Evolutionary conservation across 1,140 invertebrate genomes (phyloP), one percentile per base, ranked within the genome.

Genomic region (Lerema accius): DNA sequence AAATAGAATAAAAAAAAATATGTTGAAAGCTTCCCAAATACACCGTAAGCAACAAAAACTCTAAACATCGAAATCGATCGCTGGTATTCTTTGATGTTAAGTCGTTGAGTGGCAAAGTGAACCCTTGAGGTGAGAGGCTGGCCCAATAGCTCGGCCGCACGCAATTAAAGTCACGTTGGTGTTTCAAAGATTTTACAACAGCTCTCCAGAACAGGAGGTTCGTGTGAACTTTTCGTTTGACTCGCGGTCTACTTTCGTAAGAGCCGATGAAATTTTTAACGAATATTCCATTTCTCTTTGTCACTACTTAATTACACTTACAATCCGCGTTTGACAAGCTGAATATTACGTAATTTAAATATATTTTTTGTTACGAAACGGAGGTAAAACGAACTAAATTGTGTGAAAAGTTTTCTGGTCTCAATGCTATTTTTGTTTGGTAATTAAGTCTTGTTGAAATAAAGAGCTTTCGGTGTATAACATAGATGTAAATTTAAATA

Each of bases 131-230:
- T 55, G 51, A 73, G 74, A 63, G 65, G 48, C 50, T 64, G 65
- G 73, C 71, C 77, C 67, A 69, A 65, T 73, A 65, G 62, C 58
- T 68, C 63, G 63, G 73, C 62, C 70, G 74, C 68, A 74, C 73
- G 75, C 75, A 79, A 81, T 83, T 83, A 83, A 81, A 67, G 67
- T 69, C 67, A 62, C 71, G 75, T 73, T 77, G 77, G 71, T 80
- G 67, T 80, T 69, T 79, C 79, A 79, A 81, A 85, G 72, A 74
- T 75, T 73, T 32, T 66, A 48, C 39, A 71, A 71, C 65, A 71
- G 66, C 66, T 37, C 74, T 77, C 43, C 43, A 69, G 51, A 17
- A 15, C 37, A 63, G 39, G 39, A 32, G 68, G 62, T 43, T 56
- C 60, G 65, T 69, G 65, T 67, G 71, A 76, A 70, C 58, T 68